Percentiles rank a stretch among this genome's conserved stretches.
Conservation (phyloP, 1,140 invertebrate genomes). For the Atopsyche davidsoni region DNA sequence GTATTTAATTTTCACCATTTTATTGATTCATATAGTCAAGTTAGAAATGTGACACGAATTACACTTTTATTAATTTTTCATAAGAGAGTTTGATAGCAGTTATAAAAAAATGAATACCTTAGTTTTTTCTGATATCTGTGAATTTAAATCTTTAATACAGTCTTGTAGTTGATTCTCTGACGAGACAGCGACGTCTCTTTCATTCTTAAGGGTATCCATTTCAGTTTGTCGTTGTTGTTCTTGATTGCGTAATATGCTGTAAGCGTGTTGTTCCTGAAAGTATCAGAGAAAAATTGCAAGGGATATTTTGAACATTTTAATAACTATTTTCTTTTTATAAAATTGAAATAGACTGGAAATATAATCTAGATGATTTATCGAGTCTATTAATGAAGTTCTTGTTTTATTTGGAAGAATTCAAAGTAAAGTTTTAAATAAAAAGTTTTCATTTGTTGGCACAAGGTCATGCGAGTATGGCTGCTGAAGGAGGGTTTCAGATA, state of each 20-base stretch:
- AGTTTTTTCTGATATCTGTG: constrained; percentile 34
- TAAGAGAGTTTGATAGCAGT: background rate
- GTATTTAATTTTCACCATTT: background rate
- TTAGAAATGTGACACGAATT: constrained; percentile 1
- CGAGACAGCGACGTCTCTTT: constrained; percentile 20
- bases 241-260: constrained; percentile 13
- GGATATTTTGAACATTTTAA: background rate
- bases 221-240: constrained; percentile 20
- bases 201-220: constrained; percentile 19
- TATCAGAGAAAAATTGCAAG: background rate
- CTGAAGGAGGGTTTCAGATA: no score
- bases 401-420: no score
- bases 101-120: no score
- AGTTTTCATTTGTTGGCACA: no score
- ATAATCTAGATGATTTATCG: no score
- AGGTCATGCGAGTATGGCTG: no score
- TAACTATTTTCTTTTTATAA: no score
- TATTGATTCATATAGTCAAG: background rate
- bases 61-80: background rate
- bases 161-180: constrained; percentile 26
- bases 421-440: constrained; percentile 4
- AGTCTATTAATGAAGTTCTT: no score
- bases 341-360: no score
- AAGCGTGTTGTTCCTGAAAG: constrained; percentile 20
- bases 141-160: constrained; percentile 26